Evolutionary conservation across 2,888 invertebrate species (phyloP).

Genomic region (Papilio elwesi): DNA sequence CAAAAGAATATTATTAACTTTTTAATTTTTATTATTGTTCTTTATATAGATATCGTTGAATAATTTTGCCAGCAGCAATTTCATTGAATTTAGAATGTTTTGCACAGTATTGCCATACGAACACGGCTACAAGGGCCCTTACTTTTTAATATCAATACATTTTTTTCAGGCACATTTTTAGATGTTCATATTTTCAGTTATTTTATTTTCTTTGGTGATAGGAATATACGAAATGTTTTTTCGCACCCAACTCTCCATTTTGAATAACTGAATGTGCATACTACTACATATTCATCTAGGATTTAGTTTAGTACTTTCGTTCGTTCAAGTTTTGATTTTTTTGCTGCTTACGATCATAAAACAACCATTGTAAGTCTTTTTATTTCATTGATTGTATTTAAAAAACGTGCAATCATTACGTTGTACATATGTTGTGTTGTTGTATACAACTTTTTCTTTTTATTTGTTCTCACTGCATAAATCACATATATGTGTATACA

Average conservation of each 20-base stretch:
- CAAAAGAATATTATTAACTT: no score
- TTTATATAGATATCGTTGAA: no score
- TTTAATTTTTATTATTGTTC: no score
- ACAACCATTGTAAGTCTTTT: constrained; percentile 19
- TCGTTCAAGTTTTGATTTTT: constrained; percentile 8
- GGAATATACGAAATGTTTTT: background rate
- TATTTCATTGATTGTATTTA: background rate
- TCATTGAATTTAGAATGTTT: background rate
- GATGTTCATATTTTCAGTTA: no score
- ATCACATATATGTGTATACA: background rate
- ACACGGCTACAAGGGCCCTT: background rate
- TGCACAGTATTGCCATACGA: background rate
- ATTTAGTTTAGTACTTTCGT: constrained; percentile 15
- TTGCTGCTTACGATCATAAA: no score
- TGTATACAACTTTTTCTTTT: background rate
- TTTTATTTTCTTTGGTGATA: background rate
- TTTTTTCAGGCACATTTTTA: background rate
- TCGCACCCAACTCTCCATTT: constrained; percentile 26
- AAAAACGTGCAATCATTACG: background rate
- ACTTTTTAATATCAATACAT: background rate
- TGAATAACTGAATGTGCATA: constrained; percentile 33
- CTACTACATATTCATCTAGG: constrained; percentile 26
- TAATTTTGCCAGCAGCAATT: background rate
- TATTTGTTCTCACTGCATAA: background rate
- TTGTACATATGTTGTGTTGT: background rate